Evolutionary conservation across 2,113 vertebrate genomes (phyloP).

Genomic region (Neopipo cinnamomea): DNA sequence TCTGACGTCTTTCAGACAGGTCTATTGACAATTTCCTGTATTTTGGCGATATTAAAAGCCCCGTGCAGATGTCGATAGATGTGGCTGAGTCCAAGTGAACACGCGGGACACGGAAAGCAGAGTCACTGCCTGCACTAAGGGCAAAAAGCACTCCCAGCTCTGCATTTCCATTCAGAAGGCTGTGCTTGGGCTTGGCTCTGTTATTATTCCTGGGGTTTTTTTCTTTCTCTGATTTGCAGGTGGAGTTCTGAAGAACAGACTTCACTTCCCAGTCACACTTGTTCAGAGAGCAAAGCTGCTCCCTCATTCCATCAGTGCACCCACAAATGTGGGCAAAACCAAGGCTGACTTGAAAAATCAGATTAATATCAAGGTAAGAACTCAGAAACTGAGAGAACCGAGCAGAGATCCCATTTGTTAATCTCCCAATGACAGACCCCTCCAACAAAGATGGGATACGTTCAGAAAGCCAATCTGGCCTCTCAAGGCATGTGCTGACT

Average conservation of each 20-base stretch:
- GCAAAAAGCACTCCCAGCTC: background rate
- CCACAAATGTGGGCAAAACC: background rate
- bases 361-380: background rate
- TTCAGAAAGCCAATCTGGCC: background rate
- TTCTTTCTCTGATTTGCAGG: background rate
- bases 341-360: background rate
- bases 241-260: background rate
- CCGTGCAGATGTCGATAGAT: background rate
- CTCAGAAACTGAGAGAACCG: background rate
- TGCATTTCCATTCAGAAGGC: background rate
- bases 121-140: background rate
- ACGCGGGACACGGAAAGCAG: background rate
- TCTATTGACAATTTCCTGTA: background rate
- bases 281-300: background rate
- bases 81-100: background rate
- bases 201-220: background rate
- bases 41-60: background rate
- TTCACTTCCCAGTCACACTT: background rate
- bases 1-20: background rate
- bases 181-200: background rate
- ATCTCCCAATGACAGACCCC: background rate
- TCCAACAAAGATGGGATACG: background rate
- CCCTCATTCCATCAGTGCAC: background rate
- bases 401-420: background rate
- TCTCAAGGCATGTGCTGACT: background rate